Percentiles rank a stretch among this genome's conserved stretches.
Conservation (phyloP, 2,113 vertebrate species). For the Gadus chalcogrammus region DNA sequence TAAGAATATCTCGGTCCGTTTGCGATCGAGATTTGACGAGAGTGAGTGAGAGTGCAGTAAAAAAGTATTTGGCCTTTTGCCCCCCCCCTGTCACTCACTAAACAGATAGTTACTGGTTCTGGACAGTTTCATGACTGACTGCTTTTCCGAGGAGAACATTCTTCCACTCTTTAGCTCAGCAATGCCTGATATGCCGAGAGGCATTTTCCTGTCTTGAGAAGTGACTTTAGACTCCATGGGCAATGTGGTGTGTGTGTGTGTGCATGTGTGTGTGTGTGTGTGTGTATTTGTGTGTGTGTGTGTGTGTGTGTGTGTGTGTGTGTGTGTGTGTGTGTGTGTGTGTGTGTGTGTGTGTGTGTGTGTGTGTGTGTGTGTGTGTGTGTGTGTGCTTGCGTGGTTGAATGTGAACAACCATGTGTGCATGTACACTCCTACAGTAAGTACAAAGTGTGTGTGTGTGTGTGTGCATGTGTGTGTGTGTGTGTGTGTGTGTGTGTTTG, state of each 20-base stretch:
- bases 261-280: background rate
- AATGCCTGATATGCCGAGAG: constrained; percentile 51
- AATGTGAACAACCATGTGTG: too few relatives aligned
- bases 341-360: too few relatives aligned
- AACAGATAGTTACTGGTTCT: constrained; percentile 63
- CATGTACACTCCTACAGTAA: too few relatives aligned
- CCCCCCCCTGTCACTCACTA: constrained; percentile 53
- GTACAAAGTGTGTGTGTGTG: background rate
- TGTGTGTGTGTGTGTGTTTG: background rate
- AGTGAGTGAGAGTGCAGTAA: constrained; percentile 57
- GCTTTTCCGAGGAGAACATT: constrained; percentile 68
- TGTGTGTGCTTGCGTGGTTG: too few relatives aligned
- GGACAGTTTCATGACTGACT: constrained; percentile 71
- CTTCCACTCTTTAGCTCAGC: constrained; percentile 65
- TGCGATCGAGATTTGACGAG: background rate
- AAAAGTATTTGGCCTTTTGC: constrained; percentile 61
- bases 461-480: too few relatives aligned
- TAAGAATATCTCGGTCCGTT: too few relatives aligned
- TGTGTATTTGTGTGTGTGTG: too few relatives aligned
- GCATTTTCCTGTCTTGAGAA: constrained; percentile 62
- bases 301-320: too few relatives aligned
- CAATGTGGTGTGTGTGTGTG: constrained; percentile 22
- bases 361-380: too few relatives aligned
- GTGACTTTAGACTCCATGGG: constrained; percentile 54
- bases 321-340: too few relatives aligned